Base-by-base conservation (phyloP, 2,797 vertebrate genomes). In the Allochrocebus solatus region DNA sequence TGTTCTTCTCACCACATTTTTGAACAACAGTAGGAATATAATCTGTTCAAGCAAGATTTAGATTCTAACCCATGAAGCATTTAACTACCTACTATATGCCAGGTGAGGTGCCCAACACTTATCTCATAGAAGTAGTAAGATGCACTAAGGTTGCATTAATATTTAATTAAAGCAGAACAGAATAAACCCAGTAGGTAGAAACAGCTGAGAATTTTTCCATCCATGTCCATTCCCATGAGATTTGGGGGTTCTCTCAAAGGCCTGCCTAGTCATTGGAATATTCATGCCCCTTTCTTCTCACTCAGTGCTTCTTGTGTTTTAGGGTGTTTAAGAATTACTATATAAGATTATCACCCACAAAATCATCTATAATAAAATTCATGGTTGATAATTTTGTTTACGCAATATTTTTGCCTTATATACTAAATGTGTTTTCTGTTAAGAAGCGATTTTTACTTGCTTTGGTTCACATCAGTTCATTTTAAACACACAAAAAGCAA, bases 1-100 rank as follows among this genome's bases (percentile, higher is more conserved):
- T 87, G 8, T 55, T 79, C 24, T 96, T 95, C 46, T 92, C 41
- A 87, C 48, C 50, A 83, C 4, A n/a, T 50, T 89, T 95, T 93
- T 90, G 24, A 93, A 74, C 94, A 79, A 64, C 10, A 39, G 3
- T 82, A 24, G 88, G 26, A 48, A 43, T 88, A 13, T 86, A 64
- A 12, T 91, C 78, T 72, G 16, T 76, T 89, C 16, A 84, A 78
- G 5, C 4, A 72, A 96, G 24, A 80, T 80, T 90, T 74, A 72
- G 26, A 50, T 74, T 93, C 28, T 67, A 59, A 80, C 19, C 30
- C 19, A 72, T 90, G 53, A 87, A 89, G 55, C 9, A 46, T 93
- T 93, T 84, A 53, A 53, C 87, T 74, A 70, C 59, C 7, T 95
- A 53, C 39, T 90, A 1, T 82, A 19, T 75, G 17, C 11, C 61